Evolutionary conservation across 2,113 vertebrate species (phyloP), one percentile per base, ranked within the genome.

Genomic region (Oriolus oriolus): DNA sequence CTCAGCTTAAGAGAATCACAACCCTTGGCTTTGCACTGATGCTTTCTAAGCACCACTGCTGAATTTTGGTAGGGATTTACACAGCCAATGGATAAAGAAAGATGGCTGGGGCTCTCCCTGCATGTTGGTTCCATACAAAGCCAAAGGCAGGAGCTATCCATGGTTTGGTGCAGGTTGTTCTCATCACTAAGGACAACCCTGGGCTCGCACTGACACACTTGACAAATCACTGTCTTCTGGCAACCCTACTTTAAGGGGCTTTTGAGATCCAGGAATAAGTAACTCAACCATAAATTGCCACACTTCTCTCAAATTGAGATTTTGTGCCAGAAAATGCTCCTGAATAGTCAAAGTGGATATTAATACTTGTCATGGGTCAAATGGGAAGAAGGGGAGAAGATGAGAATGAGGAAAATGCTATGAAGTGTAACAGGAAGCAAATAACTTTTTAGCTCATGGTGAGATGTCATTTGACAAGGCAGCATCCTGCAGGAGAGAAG

Each of bases 181-280:
- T 68, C 45, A n/a, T 70, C 74, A 30, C 31, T 73, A 23, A 70
- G 78, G 70, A 42, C 59, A 88, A 6, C 59, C 45, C 83, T 33
- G 49, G 57, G 78, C 90, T 93, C 50, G 30, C 4, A 15, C 20
- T 86, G 49, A 30, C 39, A 35, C 41, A 3, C 45, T 11, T 65
- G 89, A 80, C 50, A 76, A 44, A 83, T 83, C 68, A 26, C 37
- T 83, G 74, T 59, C 84, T 89, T 89, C 60, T 87, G 81, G 71
- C 70, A 87, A 88, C 66, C 53, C 69, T 71, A 9, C 57, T 66
- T 66, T 39, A 84, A 70, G 75, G 45, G 84, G 57, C 31, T 92
- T 88, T 80, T 68, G 73, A 91, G 69, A 87, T 92, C 28, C 90
- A 82, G 83, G 84, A 94, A 60, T 82, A 92, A 93, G 57, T 75